These are phyloP conservation scores for Eupithecia pulchellata DNA, from an alignment of 2,888 invertebrate species.

Conservation along the genomic window DNA sequence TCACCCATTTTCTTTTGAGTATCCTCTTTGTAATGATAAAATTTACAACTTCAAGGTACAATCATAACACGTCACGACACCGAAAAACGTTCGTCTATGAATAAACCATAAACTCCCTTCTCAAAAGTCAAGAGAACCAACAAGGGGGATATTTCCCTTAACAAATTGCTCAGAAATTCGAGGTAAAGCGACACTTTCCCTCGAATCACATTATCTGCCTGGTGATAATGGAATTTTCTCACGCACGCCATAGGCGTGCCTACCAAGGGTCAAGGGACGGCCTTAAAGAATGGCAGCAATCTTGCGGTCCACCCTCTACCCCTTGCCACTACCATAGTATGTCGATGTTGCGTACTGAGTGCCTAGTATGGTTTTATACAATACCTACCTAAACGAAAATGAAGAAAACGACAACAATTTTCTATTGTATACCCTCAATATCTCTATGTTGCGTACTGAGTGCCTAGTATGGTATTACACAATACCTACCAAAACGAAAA, in stretches of 20 bases:
- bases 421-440: too few relatives aligned
- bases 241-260: slow-evolving; percentile 50
- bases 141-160: neutral
- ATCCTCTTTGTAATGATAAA: neutral
- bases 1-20: too few relatives aligned
- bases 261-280: slow-evolving; percentile 56
- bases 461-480: neutral
- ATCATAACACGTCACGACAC: too few relatives aligned
- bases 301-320: slow-evolving; percentile 67
- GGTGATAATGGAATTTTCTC: slow-evolving; percentile 61
- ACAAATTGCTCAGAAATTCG: neutral
- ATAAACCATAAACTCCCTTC: neutral
- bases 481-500: neutral
- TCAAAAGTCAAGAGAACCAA: neutral
- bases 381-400: neutral
- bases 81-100: too few relatives aligned
- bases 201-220: slow-evolving; percentile 23
- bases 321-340: slow-evolving; percentile 60
- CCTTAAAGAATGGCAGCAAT: slow-evolving; percentile 76
- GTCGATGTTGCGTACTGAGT: neutral
- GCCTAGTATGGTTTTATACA: neutral
- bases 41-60: too few relatives aligned
- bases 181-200: neutral
- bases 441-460: neutral
- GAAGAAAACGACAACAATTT: neutral